Conservation (phyloP, 2,797 vertebrate genomes). For the Cryptoprocta ferox region DNA sequence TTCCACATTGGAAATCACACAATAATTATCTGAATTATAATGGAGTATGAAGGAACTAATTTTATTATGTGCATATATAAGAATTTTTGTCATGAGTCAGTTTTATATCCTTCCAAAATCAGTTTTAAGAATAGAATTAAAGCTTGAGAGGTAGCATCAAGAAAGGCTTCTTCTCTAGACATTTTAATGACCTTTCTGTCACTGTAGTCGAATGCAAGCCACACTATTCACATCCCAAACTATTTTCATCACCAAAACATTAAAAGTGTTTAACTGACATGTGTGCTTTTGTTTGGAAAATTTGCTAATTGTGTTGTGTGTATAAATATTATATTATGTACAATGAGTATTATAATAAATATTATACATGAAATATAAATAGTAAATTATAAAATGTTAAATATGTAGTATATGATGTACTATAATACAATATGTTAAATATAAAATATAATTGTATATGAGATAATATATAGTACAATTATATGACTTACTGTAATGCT, state of each 20-base stretch:
- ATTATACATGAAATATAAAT: not conserved
- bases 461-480: not conserved
- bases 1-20: not conserved
- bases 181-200: not conserved
- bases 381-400: not conserved
- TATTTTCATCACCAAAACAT: too few relatives aligned
- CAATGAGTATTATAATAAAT: not conserved
- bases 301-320: not conserved
- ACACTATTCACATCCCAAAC: not conserved
- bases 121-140: slow-evolving; percentile 18
- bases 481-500: slow-evolving; percentile 69
- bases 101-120: not conserved
- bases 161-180: not conserved
- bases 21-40: not conserved
- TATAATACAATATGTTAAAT: not conserved
- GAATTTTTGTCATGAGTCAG: not conserved
- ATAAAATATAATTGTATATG: not conserved
- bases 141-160: not conserved
- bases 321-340: not conserved
- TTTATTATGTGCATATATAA: not conserved
- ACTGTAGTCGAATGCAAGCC: not conserved
- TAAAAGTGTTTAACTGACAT: not conserved
- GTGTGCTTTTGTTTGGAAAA: not conserved
- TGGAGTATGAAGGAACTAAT: not conserved
- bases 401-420: not conserved